These are phyloP conservation scores for Lagocephalus sceleratus DNA, from an alignment of 2,797 vertebrate species.

Conservation along the genomic window DNA sequence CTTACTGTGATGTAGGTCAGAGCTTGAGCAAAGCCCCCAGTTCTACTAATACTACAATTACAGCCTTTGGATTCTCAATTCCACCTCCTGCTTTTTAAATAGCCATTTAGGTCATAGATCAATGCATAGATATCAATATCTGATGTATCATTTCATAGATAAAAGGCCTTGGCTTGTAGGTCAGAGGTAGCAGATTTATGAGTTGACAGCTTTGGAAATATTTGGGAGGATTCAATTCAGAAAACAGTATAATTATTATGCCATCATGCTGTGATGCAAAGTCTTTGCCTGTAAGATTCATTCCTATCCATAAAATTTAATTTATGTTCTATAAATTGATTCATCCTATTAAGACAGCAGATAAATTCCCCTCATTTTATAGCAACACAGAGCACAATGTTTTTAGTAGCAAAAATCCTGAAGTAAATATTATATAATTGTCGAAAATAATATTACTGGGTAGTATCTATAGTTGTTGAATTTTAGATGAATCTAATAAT, in stretches of 20 bases:
- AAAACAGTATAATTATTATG: background rate
- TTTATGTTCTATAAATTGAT: too few relatives aligned
- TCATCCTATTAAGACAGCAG: too few relatives aligned
- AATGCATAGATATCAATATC: slow-evolving; percentile 5
- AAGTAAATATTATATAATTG: too few relatives aligned
- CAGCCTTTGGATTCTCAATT: slow-evolving; percentile 20
- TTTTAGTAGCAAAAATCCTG: too few relatives aligned
- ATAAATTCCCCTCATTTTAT: too few relatives aligned
- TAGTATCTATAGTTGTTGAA: too few relatives aligned
- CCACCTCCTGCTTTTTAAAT: slow-evolving; percentile 25
- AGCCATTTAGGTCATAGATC: slow-evolving; percentile 32
- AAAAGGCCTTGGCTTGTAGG: background rate
- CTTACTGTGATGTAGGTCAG: slow-evolving; percentile 72
- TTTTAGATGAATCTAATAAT: too few relatives aligned
- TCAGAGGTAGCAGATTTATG: background rate
- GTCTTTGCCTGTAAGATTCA: background rate
- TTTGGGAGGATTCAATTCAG: background rate
- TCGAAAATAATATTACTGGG: too few relatives aligned
- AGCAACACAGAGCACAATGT: too few relatives aligned
- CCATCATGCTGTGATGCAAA: background rate
- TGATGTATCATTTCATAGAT: slow-evolving; percentile 11
- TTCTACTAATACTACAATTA: slow-evolving; percentile 50
- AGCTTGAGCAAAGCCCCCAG: slow-evolving; percentile 52
- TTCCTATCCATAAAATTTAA: background rate
- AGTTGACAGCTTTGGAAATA: background rate